Percentiles rank a stretch among this genome's conserved stretches.
These are phyloP conservation scores for Suncus etruscus DNA, from an alignment of 2,113 vertebrate genomes.

Conservation along the genomic window DNA sequence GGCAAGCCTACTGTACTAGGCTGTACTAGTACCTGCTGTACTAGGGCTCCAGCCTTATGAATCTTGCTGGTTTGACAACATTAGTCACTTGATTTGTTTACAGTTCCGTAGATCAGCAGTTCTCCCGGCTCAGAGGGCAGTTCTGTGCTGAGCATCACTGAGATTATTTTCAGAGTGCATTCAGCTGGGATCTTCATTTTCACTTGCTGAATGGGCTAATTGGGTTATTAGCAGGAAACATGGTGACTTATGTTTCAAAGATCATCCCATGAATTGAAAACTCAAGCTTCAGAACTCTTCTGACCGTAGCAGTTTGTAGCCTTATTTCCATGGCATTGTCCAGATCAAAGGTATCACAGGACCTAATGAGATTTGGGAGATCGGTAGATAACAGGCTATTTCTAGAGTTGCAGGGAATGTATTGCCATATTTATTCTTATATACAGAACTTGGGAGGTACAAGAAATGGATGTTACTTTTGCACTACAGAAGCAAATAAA, in stretches of 20 bases:
- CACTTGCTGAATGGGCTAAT: not conserved
- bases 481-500: conserved; percentile 4
- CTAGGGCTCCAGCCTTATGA: too few species aligned
- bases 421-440: not conserved
- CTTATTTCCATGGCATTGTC: not conserved
- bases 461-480: not conserved
- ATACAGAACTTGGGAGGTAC: not conserved
- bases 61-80: not conserved
- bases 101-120: not conserved
- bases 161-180: not conserved
- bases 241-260: not conserved
- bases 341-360: not conserved
- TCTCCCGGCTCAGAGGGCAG: not conserved
- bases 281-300: not conserved
- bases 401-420: conserved; percentile 9
- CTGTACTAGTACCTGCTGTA: too few species aligned
- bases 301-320: conserved; percentile 27
- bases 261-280: not conserved
- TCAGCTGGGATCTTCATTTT: not conserved
- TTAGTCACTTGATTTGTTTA: conserved; percentile 32
- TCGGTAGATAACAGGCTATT: not conserved
- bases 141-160: not conserved
- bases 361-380: not conserved
- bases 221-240: not conserved
- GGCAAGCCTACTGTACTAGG: too few species aligned